Evolutionary conservation across 2,797 vertebrate species (phyloP), one percentile per base, ranked within the genome.

Genomic region (Danio tinwini): DNA sequence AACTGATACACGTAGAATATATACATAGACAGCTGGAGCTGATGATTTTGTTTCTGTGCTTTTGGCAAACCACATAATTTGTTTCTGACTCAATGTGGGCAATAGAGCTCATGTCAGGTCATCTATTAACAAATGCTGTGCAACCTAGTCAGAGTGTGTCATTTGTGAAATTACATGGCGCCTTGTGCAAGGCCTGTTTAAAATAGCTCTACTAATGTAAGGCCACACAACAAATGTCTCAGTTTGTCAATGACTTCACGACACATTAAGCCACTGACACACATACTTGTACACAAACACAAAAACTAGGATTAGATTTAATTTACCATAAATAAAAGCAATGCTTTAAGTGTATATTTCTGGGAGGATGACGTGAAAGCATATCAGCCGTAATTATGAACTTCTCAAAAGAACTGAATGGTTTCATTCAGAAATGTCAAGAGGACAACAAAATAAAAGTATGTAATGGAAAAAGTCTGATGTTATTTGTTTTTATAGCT

Each of bases 51-150:
- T 64, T 75, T 37, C 5, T 12, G 11, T 63, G n/a, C n/a, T n/a
- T 59, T 74, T 58, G 52, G 69, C 55, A 0, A 58, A 72, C 40
- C 39, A 72, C 53, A 72, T 45, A 6, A 72, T 58, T 72, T 71
- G 50, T 55, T 37, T 70, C 37, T 42, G 68, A 58, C 13, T 58
- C 53, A 72, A 9, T 45, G 53, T 45, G 53, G 45, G 53, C 53
- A 40, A 74, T 39, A 40, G 45, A 63, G 58, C 39, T 74, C 56
- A 61, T 39, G 29, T 21, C 7, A 47, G 21, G 56, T 74, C 14
- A 61, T 44, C 53, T n/a, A 44, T 58, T 6, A 58, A 16, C n/a
- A 13, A 37, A 61, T 14, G 44, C 6, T 21, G 17, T 47, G 47
- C 7, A 14, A 74, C 55, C 19, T 11, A 13, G 29, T 19, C 14